A percentile compares a stretch with the other conserved stretches of the same genome.
These are phyloP conservation scores for Chondrosia reniformis DNA, from an alignment of 37 sponge, comb jelly and placozoan genomes.

Conservation along the genomic window DNA sequence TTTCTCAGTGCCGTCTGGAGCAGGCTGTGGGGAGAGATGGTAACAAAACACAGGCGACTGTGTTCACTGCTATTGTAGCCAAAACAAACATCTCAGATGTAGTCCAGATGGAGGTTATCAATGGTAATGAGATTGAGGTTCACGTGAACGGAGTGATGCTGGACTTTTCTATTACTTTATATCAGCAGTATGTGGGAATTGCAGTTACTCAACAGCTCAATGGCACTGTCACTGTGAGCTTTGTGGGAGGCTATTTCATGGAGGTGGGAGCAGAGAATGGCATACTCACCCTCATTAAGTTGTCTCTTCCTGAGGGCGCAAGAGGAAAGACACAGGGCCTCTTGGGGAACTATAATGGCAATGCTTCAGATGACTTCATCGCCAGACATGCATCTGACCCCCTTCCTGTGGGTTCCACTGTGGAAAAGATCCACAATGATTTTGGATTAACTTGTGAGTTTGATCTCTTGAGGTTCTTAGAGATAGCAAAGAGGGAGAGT, in stretches of 20 bases:
- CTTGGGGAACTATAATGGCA: constrained; percentile 28
- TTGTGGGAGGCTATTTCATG: constrained; percentile 3
- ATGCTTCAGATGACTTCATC: constrained; percentile 33
- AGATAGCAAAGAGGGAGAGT: background rate
- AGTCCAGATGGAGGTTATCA: constrained; percentile 19
- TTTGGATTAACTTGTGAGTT: constrained; percentile 49
- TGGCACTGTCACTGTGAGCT: constrained; percentile 1
- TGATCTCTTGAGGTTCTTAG: background rate
- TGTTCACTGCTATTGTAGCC: constrained; percentile 62
- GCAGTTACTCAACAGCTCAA: background rate
- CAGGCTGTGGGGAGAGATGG: constrained; percentile 12
- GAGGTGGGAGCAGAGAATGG: constrained; percentile 23
- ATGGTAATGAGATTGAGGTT: background rate
- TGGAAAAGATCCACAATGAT: constrained; percentile 20
- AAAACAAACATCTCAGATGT: constrained; percentile 19
- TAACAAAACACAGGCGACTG: constrained; percentile 29
- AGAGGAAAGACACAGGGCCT: constrained; percentile 22
- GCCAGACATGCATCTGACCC: constrained; percentile 15
- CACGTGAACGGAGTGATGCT: constrained; percentile 16
- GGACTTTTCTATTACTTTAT: background rate
- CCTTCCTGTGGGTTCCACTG: constrained; percentile 11
- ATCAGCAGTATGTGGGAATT: constrained; percentile 10
- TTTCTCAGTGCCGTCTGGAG: constrained; percentile 52
- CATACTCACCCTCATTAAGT: constrained; percentile 2
- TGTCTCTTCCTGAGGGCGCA: background rate